A percentile compares a stretch with the other conserved stretches of the same genome.
Conservation (phyloP, 2,113 vertebrate species). For the Heloderma charlesbogerti region DNA sequence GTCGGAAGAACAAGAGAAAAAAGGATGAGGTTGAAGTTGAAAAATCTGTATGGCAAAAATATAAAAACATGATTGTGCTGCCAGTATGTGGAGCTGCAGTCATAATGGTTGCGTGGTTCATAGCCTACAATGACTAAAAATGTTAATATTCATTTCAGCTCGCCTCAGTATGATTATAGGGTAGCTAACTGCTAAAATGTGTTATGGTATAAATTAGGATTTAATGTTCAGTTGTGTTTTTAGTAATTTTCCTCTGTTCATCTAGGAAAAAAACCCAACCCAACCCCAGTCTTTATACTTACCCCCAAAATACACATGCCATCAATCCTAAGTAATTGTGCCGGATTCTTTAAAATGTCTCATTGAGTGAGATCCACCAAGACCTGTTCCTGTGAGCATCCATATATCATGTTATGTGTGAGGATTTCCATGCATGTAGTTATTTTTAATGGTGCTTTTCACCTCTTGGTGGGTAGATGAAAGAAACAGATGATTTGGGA, state of each 20-base stretch:
- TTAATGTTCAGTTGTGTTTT: conserved; percentile 44
- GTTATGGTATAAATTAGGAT: conserved; percentile 48
- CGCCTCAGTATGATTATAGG: conserved; percentile 63
- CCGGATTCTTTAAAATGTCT: not conserved
- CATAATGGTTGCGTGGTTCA: conserved; percentile 82
- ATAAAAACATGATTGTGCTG: conserved; percentile 80
- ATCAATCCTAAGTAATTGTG: not conserved
- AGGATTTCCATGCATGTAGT: not conserved
- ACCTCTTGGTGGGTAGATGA: not conserved
- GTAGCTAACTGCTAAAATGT: conserved; percentile 51
- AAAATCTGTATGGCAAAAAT: conserved; percentile 83
- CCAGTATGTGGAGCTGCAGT: conserved; percentile 76
- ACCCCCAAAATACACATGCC: conserved; percentile 34
- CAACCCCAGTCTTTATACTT: conserved; percentile 14
- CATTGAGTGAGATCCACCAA: not conserved
- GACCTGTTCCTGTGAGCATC: not conserved
- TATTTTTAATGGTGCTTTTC: not conserved
- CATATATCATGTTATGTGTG: not conserved
- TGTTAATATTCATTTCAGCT: conserved; percentile 43
- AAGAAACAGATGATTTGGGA: not conserved
- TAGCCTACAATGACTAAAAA: conserved; percentile 73
- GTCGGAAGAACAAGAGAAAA: conserved; percentile 86
- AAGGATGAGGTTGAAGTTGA: conserved; percentile 82
- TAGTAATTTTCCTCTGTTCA: conserved; percentile 10
- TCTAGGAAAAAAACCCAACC: conserved; percentile 35